Evolutionary conservation across 1,140 invertebrate species (phyloP).

Genomic region (Tyrophagus putrescentiae): DNA sequence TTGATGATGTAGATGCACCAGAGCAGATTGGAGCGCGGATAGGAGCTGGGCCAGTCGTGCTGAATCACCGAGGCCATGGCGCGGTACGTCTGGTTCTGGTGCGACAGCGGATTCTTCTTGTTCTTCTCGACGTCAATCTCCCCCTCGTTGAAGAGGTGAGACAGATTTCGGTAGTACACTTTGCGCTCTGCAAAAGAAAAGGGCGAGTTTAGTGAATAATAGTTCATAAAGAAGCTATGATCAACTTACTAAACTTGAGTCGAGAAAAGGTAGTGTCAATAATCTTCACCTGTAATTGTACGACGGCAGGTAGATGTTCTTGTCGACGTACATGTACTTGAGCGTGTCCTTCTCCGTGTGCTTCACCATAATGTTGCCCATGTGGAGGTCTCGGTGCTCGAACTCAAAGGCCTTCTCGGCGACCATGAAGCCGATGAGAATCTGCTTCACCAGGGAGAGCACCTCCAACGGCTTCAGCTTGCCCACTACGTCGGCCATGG

Average conservation of each 20-base stretch:
- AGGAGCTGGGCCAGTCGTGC: neutral
- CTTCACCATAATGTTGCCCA: slow-evolving; percentile 37
- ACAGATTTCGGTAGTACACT: neutral
- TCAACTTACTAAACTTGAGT: slow-evolving; percentile 6
- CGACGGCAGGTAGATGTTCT: slow-evolving; percentile 1
- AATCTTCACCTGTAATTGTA: slow-evolving; percentile 14
- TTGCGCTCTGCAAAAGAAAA: neutral
- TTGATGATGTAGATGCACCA: slow-evolving; percentile 13
- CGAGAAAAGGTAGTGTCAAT: slow-evolving; percentile 25
- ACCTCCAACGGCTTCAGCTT: neutral
- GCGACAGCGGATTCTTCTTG: neutral
- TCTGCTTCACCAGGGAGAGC: slow-evolving; percentile 3
- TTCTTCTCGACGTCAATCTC: neutral
- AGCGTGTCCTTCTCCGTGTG: slow-evolving; percentile 1
- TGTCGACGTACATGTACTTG: slow-evolving; percentile 2
- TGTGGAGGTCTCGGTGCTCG: slow-evolving; percentile 40
- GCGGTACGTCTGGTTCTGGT: slow-evolving; percentile 3
- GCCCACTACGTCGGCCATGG: neutral
- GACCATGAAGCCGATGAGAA: slow-evolving; percentile 30
- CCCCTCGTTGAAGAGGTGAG: neutral
- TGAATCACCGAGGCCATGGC: neutral
- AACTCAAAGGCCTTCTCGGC: slow-evolving; percentile 36
- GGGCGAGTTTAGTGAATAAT: neutral
- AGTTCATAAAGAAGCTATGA: no score
- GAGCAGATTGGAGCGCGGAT: slow-evolving; percentile 5